Percentiles rank a stretch among this genome's conserved stretches.
These are phyloP conservation scores for Pocota personata DNA, from an alignment of 2,888 invertebrate genomes.

Conservation along the genomic window DNA sequence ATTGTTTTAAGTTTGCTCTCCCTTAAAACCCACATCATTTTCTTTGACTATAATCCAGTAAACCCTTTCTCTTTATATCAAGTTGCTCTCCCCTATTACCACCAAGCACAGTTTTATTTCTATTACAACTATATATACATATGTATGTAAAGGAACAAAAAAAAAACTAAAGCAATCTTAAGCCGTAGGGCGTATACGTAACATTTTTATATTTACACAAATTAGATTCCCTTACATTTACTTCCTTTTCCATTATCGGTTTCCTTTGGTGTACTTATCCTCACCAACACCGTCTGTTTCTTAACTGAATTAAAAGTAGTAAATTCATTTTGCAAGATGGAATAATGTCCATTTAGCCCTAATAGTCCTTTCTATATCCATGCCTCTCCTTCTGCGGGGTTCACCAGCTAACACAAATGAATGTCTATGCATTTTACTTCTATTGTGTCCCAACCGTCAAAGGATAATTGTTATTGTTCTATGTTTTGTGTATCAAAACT, in stretches of 20 bases:
- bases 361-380: not conserved
- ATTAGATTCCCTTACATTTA: not conserved
- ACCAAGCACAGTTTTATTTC: not conserved
- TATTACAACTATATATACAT: not conserved
- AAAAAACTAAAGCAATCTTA: not conserved
- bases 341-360: constrained; percentile 46
- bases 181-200: constrained; percentile 2
- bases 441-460: constrained; percentile 45
- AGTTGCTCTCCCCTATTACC: not conserved
- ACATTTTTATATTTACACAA: not conserved
- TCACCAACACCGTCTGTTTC: not conserved
- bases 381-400: not conserved
- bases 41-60: not conserved
- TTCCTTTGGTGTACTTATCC: not conserved
- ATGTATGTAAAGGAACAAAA: not conserved
- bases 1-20: too few relatives aligned
- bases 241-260: not conserved
- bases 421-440: constrained; percentile 32
- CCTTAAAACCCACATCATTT: not conserved
- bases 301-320: constrained; percentile 37
- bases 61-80: not conserved
- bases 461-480: constrained; percentile 63
- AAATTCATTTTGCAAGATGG: constrained; percentile 41
- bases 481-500: constrained; percentile 18
- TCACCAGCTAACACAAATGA: constrained; percentile 25